Evolutionary conservation across 1,140 invertebrate species (phyloP).

Genomic region (Latrodectus geometricus): DNA sequence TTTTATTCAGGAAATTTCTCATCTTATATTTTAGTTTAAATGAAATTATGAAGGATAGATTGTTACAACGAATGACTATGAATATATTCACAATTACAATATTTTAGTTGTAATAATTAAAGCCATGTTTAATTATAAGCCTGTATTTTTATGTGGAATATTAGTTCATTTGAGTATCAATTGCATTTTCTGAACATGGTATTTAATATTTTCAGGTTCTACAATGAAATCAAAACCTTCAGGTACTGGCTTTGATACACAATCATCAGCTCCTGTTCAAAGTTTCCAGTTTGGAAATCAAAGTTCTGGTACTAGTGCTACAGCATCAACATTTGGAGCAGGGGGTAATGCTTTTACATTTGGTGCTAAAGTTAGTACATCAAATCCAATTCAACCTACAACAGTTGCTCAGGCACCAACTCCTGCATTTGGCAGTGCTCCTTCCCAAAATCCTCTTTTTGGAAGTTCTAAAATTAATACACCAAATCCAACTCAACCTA

Average conservation of each 20-base stretch:
- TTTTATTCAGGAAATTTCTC: no score
- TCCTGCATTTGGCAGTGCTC: slow-evolving; percentile 3
- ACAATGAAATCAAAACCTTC: neutral
- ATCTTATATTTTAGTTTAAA: no score
- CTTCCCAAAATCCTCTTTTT: neutral
- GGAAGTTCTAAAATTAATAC: neutral
- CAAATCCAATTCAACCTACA: neutral
- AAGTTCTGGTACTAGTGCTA: neutral
- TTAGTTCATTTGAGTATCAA: no score
- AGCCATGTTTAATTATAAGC: no score
- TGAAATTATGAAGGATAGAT: no score
- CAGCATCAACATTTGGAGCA: neutral
- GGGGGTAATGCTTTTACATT: slow-evolving; percentile 16
- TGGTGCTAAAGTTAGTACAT: slow-evolving; percentile 1
- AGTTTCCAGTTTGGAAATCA: neutral
- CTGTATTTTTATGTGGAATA: no score
- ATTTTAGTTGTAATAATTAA: no score
- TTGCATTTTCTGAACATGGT: no score
- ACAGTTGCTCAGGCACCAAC: neutral
- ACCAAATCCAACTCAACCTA: neutral
- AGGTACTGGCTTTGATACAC: neutral
- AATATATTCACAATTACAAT: no score
- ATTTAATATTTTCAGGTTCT: no score
- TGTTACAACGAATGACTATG: no score
- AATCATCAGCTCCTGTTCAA: neutral